A percentile compares a stretch with the other conserved stretches of the same genome.
These are phyloP conservation scores for Macrotis lagotis DNA, from an alignment of 2,113 vertebrate species.

Conservation along the genomic window DNA sequence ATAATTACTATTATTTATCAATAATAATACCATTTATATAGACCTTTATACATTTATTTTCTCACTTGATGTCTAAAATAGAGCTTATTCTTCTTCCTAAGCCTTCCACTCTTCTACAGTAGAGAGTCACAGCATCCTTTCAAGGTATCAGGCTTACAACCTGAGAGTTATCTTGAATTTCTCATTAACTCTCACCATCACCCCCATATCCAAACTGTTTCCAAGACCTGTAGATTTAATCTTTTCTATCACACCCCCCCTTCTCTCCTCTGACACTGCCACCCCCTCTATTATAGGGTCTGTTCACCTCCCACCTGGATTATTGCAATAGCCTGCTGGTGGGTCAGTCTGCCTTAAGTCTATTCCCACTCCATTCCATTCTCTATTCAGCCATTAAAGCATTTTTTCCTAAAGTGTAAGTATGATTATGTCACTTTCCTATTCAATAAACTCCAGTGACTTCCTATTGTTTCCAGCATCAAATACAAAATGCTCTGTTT, in stretches of 20 bases:
- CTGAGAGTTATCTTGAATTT: not conserved
- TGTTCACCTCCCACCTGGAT: not conserved
- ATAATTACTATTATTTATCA: not conserved
- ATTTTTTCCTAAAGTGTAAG: not conserved
- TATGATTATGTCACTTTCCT: not conserved
- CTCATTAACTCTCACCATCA: not conserved
- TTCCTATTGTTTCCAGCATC: not conserved
- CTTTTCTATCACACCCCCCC: not conserved
- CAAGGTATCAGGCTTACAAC: not conserved
- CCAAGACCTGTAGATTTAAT: not conserved
- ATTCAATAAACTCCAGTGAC: not conserved
- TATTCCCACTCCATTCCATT: not conserved
- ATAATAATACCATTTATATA: not conserved
- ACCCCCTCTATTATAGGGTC: not conserved
- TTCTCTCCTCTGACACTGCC: not conserved
- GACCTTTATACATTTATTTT: not conserved
- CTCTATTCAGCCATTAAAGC: not conserved
- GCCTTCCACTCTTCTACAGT: not conserved
- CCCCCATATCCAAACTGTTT: not conserved
- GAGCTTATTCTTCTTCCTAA: not conserved
- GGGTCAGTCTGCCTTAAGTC: not conserved
- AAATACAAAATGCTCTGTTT: not conserved
- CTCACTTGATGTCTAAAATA: not conserved
- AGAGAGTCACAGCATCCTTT: not conserved
- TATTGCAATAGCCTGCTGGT: not conserved